Evolutionary conservation across 2,797 vertebrate species (phyloP).

Genomic region (Acipenser ruthenus): DNA sequence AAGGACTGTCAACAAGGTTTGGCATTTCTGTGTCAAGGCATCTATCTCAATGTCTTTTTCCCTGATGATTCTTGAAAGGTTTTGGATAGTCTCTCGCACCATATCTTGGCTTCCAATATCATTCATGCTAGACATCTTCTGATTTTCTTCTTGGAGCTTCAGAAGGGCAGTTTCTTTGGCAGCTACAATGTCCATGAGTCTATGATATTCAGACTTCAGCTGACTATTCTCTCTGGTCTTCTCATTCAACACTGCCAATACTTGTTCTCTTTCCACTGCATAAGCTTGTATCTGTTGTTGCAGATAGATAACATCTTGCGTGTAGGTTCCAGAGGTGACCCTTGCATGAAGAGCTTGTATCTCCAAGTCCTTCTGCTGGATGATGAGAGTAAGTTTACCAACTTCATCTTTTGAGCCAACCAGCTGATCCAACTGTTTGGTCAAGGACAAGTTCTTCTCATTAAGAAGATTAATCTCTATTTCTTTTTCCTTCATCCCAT

Average conservation of each 20-base stretch:
- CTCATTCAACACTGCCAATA: conserved; percentile 85
- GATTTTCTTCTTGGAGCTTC: conserved; percentile 89
- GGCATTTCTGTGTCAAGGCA: conserved; percentile 91
- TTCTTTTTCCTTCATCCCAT: conserved; percentile 92
- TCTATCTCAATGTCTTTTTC: conserved; percentile 98
- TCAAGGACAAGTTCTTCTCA: conserved; percentile 83
- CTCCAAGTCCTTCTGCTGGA: conserved; percentile 90
- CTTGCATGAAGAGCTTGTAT: conserved; percentile 84
- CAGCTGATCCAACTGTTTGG: conserved; percentile 82
- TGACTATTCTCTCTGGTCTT: conserved; percentile 93
- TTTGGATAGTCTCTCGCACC: conserved; percentile 95
- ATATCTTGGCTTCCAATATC: conserved; percentile 89
- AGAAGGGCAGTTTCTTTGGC: conserved; percentile 83
- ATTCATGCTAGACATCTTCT: conserved; percentile 63
- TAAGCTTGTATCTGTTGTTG: conserved; percentile 90
- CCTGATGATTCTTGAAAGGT: conserved; percentile 90
- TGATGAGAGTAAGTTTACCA: conserved; percentile 82
- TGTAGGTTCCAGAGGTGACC: conserved; percentile 58
- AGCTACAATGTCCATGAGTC: conserved; percentile 83
- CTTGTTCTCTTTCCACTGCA: conserved; percentile 79
- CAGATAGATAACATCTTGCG: conserved; percentile 76
- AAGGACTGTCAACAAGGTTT: conserved; percentile 83
- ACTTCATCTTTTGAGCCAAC: conserved; percentile 76
- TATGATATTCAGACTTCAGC: conserved; percentile 83
- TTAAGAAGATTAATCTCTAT: conserved; percentile 86